Evolutionary conservation across 2,113 vertebrate genomes (phyloP), one percentile per base, ranked within the genome.

Genomic region (Numida meleagris): DNA sequence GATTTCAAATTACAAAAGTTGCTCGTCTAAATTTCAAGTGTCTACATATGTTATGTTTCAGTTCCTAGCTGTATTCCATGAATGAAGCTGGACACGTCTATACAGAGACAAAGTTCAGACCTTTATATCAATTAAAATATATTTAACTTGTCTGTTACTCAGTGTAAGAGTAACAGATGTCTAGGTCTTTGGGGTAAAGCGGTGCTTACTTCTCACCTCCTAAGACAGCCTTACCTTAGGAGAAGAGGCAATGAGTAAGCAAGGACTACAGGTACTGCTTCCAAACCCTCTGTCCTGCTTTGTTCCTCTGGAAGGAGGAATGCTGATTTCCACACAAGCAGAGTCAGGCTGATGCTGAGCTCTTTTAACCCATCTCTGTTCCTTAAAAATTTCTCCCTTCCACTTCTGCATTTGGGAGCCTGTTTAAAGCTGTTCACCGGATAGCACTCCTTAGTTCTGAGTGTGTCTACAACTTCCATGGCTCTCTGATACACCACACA

Each of bases 1-100:
- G 40, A 74, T 94, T 77, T 67, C 67, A 94, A 96, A 89, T 85
- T 79, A 72, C 42, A 87, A 76, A 76, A 92, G 50, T 34, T 94
- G 50, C 50, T 89, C 82, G 89, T 86, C 86, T 91, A 62, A 73
- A 89, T 92, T 94, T 89, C 78, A 82, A 90, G 76, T 36, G 71
- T 43, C 55, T 91, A 74, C 71, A 55, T 80, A 81, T 84, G 81
- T 68, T 89, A 43, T 45, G 62, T 73, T 85, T 71, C 74, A 8
- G 2, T 65, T 73, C n/a, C 74, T 82, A 66, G 58, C 29, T 1
- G 34, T 58, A 33, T 25, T 40, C 38, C 15, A 21, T n/a, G 70
- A 81, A 90, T 27, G 33, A 36, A 89, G 48, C 72, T 80, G 50
- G 31, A 25, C 50, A 82, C 50, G 0, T 61, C 38, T 80, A 3